phyloP scores from a whole-genome alignment of 2,797 vertebrate species.

The Pseudotriccus pelzelni region DNA sequence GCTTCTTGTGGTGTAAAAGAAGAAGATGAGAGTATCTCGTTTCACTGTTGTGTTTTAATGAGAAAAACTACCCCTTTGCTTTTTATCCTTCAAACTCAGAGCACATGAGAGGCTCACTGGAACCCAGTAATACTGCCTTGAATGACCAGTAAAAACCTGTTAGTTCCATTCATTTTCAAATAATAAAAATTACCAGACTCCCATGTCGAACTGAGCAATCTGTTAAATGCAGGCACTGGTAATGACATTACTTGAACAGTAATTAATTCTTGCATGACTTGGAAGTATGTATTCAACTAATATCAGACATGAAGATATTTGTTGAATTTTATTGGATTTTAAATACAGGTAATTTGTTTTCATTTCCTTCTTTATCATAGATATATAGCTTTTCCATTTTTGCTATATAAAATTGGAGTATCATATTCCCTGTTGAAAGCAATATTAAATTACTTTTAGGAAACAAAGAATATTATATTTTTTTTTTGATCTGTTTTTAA shows the following conservation, averaged over 20 bases:
- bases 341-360: constrained; percentile 69
- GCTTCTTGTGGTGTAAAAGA: constrained; percentile 46
- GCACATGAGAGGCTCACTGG: constrained; percentile 57
- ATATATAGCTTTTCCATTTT: constrained; percentile 68
- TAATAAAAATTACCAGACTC: constrained; percentile 60
- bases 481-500: constrained; percentile 69
- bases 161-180: constrained; percentile 70
- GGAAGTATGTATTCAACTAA: constrained; percentile 21
- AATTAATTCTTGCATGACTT: constrained; percentile 65
- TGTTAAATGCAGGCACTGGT: constrained; percentile 56
- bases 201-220: constrained; percentile 54
- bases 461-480: constrained; percentile 70
- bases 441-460: constrained; percentile 77
- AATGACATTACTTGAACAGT: constrained; percentile 63
- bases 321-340: constrained; percentile 59
- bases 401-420: constrained; percentile 67
- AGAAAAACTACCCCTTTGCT: constrained; percentile 71
- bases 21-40: constrained; percentile 57
- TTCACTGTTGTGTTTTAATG: constrained; percentile 71
- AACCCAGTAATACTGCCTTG: constrained; percentile 72
- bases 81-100: constrained; percentile 75
- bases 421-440: constrained; percentile 73
- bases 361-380: constrained; percentile 67
- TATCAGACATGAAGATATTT: constrained; percentile 41
- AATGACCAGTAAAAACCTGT: constrained; percentile 71